Conservation (phyloP, 2,113 vertebrate genomes). For the Microtus montanus region DNA sequence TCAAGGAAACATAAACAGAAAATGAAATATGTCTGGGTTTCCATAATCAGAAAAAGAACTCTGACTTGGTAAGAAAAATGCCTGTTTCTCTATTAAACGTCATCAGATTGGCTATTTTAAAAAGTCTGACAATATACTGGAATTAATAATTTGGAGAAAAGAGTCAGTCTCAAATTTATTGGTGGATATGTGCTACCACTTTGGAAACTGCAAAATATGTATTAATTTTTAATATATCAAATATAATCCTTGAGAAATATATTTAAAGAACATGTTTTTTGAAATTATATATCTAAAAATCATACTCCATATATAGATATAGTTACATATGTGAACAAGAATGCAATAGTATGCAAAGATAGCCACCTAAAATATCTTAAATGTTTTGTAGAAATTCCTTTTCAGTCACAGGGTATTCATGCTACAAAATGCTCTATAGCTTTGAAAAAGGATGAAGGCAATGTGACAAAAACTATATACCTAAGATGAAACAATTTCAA, state of each 20-base stretch:
- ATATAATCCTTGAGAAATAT: neutral
- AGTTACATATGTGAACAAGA: neutral
- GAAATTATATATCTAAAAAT: neutral
- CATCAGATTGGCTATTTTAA: neutral
- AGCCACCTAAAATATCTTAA: neutral
- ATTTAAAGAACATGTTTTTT: neutral
- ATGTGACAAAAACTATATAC: neutral
- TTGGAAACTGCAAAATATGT: conserved; percentile 2
- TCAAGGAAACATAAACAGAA: conserved; percentile 50
- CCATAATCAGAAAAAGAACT: conserved; percentile 6
- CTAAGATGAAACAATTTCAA: neutral
- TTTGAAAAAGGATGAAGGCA: neutral
- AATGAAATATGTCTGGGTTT: conserved; percentile 59
- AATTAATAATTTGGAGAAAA: neutral
- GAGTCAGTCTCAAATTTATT: neutral
- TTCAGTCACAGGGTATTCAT: neutral
- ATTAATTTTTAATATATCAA: conserved; percentile 21
- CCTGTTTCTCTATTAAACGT: conserved; percentile 7
- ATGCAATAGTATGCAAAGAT: neutral
- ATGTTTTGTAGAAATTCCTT: neutral
- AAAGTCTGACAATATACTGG: neutral
- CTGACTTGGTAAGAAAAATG: conserved; percentile 48
- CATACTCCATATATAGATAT: neutral
- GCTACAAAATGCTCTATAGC: neutral
- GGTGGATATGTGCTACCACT: neutral